These are phyloP conservation scores for Limnephilus auricula DNA, from an alignment of 2,888 invertebrate genomes.

Conservation along the genomic window DNA sequence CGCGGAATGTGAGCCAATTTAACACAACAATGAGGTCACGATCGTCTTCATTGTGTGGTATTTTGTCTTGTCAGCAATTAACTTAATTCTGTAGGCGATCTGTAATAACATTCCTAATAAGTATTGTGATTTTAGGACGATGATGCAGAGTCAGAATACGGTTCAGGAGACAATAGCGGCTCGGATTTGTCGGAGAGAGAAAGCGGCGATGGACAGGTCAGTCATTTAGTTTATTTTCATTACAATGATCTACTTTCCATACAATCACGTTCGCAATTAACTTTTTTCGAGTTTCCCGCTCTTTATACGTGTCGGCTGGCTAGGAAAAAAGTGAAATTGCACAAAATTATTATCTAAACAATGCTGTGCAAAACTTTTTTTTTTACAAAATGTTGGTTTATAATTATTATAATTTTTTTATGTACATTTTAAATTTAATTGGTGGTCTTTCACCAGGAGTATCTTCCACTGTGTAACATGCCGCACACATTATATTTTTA, in stretches of 20 bases:
- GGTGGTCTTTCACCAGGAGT: no score
- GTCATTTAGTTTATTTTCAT: slow-evolving; percentile 22
- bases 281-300: not conserved
- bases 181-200: slow-evolving; percentile 81
- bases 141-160: slow-evolving; percentile 75
- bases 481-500: no score
- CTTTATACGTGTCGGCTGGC: not conserved
- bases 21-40: slow-evolving; percentile 75
- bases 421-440: no score
- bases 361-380: not conserved
- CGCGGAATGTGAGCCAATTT: slow-evolving; percentile 77
- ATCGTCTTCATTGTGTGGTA: slow-evolving; percentile 66
- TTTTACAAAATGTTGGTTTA: not conserved
- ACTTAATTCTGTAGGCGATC: not conserved
- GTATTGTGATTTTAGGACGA: slow-evolving; percentile 71
- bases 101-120: slow-evolving; percentile 8
- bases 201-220: slow-evolving; percentile 78
- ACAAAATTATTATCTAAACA: not conserved
- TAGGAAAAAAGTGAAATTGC: not conserved
- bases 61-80: slow-evolving; percentile 59
- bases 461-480: no score
- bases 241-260: slow-evolving; percentile 22
- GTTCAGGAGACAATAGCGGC: slow-evolving; percentile 75
- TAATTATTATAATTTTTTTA: not conserved
- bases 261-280: not conserved